Evolutionary conservation across 1,140 invertebrate genomes (phyloP).

Genomic region (Plodia interpunctella): DNA sequence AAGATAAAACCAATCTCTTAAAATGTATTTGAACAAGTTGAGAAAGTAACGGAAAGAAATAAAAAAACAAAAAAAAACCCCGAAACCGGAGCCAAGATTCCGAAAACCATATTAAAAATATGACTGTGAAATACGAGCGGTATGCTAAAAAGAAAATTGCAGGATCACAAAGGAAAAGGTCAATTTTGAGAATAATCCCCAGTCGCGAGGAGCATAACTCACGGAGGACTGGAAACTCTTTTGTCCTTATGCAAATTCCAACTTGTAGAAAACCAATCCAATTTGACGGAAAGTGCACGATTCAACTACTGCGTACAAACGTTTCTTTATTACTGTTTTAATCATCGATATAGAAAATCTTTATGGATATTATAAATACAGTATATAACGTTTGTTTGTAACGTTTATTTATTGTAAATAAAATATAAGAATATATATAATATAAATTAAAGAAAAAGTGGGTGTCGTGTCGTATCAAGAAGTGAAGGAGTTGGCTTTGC

Average conservation of each 20-base stretch:
- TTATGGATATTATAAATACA: no score
- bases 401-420: no score
- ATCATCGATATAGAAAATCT: no score
- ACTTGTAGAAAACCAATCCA: slow-evolving; percentile 5
- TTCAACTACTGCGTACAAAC: neutral
- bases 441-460: no score
- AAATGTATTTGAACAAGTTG: no score
- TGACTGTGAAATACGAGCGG: neutral
- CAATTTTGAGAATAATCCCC: neutral
- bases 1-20: no score
- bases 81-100: neutral
- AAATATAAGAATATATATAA: no score
- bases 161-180: neutral
- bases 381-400: no score
- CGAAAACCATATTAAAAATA: slow-evolving; percentile 1
- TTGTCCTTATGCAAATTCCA: slow-evolving; percentile 4
- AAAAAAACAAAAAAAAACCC: neutral
- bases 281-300: neutral
- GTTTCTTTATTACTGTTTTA: no score
- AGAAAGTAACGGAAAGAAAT: no score
- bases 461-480: no score
- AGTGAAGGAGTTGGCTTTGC: no score
- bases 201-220: neutral
- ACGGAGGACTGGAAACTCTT: neutral
- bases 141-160: neutral